These are phyloP conservation scores for Trichonephila inaurata DNA, from an alignment of 1,140 invertebrate species.

Conservation along the genomic window DNA sequence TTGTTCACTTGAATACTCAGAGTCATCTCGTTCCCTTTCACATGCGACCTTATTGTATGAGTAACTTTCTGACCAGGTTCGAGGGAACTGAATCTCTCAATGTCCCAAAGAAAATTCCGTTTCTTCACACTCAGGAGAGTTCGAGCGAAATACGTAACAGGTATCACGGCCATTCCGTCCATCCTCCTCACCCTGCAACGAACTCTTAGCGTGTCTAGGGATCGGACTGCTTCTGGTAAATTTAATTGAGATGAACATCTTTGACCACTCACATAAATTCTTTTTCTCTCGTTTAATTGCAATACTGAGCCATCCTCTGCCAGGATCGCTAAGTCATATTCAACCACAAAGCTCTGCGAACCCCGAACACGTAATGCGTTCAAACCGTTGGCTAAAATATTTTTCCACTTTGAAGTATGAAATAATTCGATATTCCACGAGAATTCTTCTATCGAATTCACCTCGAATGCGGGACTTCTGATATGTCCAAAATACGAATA, in stretches of 20 bases:
- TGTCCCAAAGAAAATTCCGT: neutral
- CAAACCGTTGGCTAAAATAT: too few relatives aligned
- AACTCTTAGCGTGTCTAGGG: neutral
- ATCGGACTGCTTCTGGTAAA: too few relatives aligned
- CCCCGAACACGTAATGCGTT: too few relatives aligned
- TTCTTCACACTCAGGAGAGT: neutral
- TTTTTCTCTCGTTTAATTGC: too few relatives aligned
- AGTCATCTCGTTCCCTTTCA: neutral
- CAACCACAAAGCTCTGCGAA: neutral
- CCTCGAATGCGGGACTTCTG: neutral
- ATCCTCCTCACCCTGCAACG: constrained; percentile 1
- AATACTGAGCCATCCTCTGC: neutral
- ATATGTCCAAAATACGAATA: neutral
- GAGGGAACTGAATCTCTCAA: neutral
- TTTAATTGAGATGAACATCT: too few relatives aligned
- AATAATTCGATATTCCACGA: neutral
- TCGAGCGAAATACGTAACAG: neutral
- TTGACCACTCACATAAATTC: too few relatives aligned
- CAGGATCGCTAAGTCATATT: neutral
- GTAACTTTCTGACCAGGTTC: neutral
- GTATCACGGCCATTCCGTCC: neutral
- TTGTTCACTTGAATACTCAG: neutral
- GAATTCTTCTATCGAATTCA: neutral
- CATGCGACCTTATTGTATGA: too few relatives aligned
- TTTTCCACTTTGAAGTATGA: neutral